Evolutionary conservation across 2,113 vertebrate species (phyloP), one percentile per base, ranked within the genome.

Genomic region (Thymallus thymallus): DNA sequence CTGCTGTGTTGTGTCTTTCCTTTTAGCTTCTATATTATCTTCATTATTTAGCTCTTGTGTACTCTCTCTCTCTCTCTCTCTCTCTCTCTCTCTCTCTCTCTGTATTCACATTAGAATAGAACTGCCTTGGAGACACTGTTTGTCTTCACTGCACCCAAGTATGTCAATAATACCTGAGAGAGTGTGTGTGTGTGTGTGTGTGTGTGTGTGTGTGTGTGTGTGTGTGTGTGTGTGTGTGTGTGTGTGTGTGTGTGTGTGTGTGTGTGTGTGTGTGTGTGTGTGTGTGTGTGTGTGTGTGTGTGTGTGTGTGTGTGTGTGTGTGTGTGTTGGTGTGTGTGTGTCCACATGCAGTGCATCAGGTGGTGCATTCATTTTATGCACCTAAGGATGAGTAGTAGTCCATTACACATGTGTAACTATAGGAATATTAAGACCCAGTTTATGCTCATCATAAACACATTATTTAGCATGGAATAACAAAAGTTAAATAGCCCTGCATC

Each of bases 41-140:
- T 18, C 16, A 18, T 55, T 55, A 55, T 55, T 18, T 55, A n/a
- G n/a, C n/a, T n/a, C n/a, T n/a, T n/a, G n/a, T n/a, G n/a, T n/a
- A n/a, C n/a, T 2, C 48, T 51, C 48, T 51, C 45, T 46, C 45
- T 46, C 48, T 20, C 26, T 20, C 48, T 51, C 48, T 51, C 45
- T 46, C 45, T 46, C 48, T 20, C 26, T 20, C n/a, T 2, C 48
- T 51, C 48, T 51, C 45, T 46, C 45, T 46, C 48, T 20, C 26
- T 20, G 30, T 61, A 1, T 16, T 20, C 55, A 71, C 20, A 70
- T 30, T 70, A 12, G 23, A 67, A 65, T 70, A 12, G 23, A 67
- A 65, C 64, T 56, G 26, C 48, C 63, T 67, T 74, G 72, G 72
- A 67, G 29, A 74, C 72, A 22, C 26, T 74, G 64, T 74, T 74